Base-by-base conservation (phyloP, 2,797 vertebrate species). In the Gobio occitaniae region DNA sequence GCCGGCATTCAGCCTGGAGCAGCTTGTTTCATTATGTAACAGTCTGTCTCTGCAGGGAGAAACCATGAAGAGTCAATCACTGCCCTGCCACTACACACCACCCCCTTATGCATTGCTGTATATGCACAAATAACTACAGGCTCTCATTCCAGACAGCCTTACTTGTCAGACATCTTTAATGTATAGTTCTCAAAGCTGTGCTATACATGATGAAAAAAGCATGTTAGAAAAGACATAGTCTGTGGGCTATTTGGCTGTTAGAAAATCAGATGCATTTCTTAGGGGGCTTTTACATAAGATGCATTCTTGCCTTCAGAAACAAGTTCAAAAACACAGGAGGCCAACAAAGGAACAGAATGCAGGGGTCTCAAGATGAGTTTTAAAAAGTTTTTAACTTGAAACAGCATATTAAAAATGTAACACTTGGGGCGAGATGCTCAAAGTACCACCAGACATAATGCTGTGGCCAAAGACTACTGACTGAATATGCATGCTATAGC, bases 21-120 rank as follows among this genome's bases (percentile, higher is more conserved):
- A 71, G 83, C 80, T 84, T 84, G 85, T 91, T 91, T 88, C 72
- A 87, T 94, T 93, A 90, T 89, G 86, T 89, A 93, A 93, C 82
- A 80, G 85, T 75, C 75, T 15, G 78, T 76, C 84, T 89, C 87
- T 70, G 69, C 15, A 70, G 74, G 74, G 72, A 87, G 85, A 86
- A 84, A 78, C 66, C 72, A 80, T 56, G 82, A 86, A 65, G 68
- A 86, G 52, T 84, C 83, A 78, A 84, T 78, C 86, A 83, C 71
- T 66, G 79, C 61, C 94, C 94, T 94, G 71, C 48, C 56, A 41
- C 84, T 84, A 88, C 80, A 84, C 68, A 86, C 80, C 81, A 71
- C 76, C 16, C 74, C 80, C 83, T 66, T 25, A 52, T 79, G 25
- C 52, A 71, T 79, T 50, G 44, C 83, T 79, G 19, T 48, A 29